Percentiles rank a stretch among this genome's conserved stretches.
phyloP scores from a whole-genome alignment of 2,113 vertebrate species.

The Pao palembangensis region DNA sequence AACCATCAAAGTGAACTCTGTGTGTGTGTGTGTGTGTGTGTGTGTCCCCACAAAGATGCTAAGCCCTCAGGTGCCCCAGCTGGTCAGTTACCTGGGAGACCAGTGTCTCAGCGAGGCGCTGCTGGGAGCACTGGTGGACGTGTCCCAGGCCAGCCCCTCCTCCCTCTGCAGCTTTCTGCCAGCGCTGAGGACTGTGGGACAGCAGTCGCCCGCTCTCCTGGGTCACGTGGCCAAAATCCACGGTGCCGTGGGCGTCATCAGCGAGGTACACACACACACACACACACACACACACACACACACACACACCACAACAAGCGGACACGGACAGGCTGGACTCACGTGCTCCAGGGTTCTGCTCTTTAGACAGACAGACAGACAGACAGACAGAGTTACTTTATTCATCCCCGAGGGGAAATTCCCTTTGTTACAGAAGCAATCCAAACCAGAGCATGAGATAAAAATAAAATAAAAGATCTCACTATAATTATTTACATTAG shows the following conservation, averaged over 20 bases:
- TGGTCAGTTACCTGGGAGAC: conserved; percentile 77
- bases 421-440: no score
- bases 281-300: conserved; percentile 5
- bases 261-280: conserved; percentile 73
- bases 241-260: conserved; percentile 82
- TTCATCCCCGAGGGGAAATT: no score
- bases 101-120: conserved; percentile 77
- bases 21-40: not conserved
- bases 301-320: conserved; percentile 7
- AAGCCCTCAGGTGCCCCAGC: conserved; percentile 78
- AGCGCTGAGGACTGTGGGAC: conserved; percentile 73
- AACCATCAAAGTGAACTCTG: not conserved
- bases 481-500: no score
- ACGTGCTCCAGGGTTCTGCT: no score
- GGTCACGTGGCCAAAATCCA: conserved; percentile 88
- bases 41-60: conserved; percentile 73
- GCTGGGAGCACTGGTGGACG: conserved; percentile 79
- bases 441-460: no score
- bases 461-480: no score
- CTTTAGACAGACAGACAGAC: no score
- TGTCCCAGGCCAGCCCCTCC: conserved; percentile 80
- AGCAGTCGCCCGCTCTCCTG: conserved; percentile 77
- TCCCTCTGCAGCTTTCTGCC: conserved; percentile 80
- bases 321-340: not conserved
- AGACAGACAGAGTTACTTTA: no score